Base-by-base conservation (phyloP, 30 jellyfish, hydroid and myxozoan genomes). In the Hydra vulgaris region DNA sequence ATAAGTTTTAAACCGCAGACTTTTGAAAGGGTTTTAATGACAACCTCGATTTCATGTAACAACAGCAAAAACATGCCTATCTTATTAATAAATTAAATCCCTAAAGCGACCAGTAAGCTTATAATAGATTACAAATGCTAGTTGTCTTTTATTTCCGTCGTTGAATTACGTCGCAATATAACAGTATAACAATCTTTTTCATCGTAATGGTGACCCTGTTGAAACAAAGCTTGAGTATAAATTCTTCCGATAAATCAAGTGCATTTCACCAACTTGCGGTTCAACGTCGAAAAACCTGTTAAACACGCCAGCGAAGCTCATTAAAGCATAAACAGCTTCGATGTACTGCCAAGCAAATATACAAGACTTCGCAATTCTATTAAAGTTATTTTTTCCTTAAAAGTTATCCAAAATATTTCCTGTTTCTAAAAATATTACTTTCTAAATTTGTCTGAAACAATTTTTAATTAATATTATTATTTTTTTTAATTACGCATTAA, bases 271-370 rank as follows among this genome's bases (percentile, higher is more conserved):
- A 78, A 0, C 19, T 78, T 23, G 56, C 27, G 18, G 74, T 24
- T 25, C 79, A 25, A 66, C 74, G 68, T 69, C 0, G 56, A 52
- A 78, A 78, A 61, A 78, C 27, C 85, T 76, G 26, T 74, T 78
- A 78, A 78, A 78, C 85, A 78, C 53, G 85, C 85, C 85, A 78
- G 76, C 24, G 27, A 53, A 17, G 53, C 85, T 78, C 85, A 78
- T 55, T 22, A 78, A 78, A 78, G 85, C 85, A 69, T 78, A 78
- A 78, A 78, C 85, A 78, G 53, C 16, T 16, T 20, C 25, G 25
- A 7, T 68, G 27, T n/a, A 68, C 75, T n/a, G 75, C 75, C 75
- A 23, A 68, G 75, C 27, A 68, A 68, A 68, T 68, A 68, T 68
- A 68, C 16, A 68, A 68, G 16, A 20, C 27, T 15, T 20, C 27